These are phyloP conservation scores for Sminthurides bifidus DNA, from an alignment of 1,140 invertebrate genomes.

Conservation along the genomic window DNA sequence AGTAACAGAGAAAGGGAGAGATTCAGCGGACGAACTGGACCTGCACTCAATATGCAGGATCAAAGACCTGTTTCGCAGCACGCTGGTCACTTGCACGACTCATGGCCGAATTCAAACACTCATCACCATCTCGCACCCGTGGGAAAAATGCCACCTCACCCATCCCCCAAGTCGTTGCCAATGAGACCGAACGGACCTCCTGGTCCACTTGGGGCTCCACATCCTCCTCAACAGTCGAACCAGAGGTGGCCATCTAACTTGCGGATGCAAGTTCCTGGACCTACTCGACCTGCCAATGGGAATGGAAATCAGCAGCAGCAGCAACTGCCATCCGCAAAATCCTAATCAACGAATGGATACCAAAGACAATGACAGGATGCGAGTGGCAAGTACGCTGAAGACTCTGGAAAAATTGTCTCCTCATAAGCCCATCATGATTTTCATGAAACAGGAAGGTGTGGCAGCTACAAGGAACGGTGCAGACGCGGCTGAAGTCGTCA, in stretches of 20 bases:
- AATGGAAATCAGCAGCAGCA: neutral
- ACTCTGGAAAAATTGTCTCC: conserved; percentile 30
- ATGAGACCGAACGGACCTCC: neutral
- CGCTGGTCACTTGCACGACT: conserved; percentile 27
- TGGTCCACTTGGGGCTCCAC: neutral
- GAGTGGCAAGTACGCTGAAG: conserved; percentile 24
- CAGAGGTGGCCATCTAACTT: conserved; percentile 6
- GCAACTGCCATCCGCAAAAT: neutral
- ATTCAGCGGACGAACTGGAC: neutral
- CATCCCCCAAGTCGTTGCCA: neutral
- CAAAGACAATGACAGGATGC: conserved; percentile 1
- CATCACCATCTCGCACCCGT: conserved; percentile 29
- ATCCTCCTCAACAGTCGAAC: neutral
- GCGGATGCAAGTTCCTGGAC: conserved; percentile 9
- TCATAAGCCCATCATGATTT: conserved; percentile 30
- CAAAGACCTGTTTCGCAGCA: conserved; percentile 27
- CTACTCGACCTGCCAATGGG: neutral
- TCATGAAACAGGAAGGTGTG: conserved; percentile 29
- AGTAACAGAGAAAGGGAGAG: neutral
- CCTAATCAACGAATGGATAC: neutral
- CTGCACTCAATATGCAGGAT: neutral
- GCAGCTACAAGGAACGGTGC: conserved; percentile 17
- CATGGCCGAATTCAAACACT: conserved; percentile 31
- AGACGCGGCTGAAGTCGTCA: conserved; percentile 30
- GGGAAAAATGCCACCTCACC: neutral